A percentile compares a stretch with the other conserved stretches of the same genome.
Conservation (phyloP, 2,888 invertebrate species). For the Globia sparganii region DNA sequence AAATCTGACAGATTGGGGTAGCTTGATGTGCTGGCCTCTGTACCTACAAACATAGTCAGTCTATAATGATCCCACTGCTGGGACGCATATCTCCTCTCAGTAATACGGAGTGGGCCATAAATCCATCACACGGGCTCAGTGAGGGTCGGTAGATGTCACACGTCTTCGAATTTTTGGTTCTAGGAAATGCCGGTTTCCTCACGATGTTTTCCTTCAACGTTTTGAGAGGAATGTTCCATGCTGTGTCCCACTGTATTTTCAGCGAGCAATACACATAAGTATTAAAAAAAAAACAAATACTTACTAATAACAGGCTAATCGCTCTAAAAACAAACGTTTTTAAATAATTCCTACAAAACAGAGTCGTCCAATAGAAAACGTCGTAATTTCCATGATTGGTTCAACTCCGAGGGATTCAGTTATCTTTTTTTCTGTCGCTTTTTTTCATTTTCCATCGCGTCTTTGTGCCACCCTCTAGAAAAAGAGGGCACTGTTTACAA, state of each 20-base stretch:
- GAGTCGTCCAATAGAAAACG: slow-evolving; percentile 67
- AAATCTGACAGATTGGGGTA: no score
- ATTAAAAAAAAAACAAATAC: neutral
- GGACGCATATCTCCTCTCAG: no score
- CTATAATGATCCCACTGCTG: no score
- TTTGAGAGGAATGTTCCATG: neutral
- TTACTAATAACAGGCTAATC: slow-evolving; percentile 12
- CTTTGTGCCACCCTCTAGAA: slow-evolving; percentile 87
- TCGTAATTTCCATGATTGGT: slow-evolving; percentile 88
- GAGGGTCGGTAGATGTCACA: no score
- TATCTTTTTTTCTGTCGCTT: slow-evolving; percentile 84
- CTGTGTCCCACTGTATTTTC: neutral
- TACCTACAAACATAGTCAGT: no score
- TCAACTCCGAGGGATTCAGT: slow-evolving; percentile 78
- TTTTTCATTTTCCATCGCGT: slow-evolving; percentile 84
- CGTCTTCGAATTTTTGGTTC: no score
- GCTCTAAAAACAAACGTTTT: slow-evolving; percentile 39
- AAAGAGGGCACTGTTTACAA: slow-evolving; percentile 80
- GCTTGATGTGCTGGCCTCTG: no score
- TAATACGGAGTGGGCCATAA: no score
- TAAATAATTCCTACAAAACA: slow-evolving; percentile 58
- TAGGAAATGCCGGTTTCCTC: no score
- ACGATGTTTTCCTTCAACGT: no score
- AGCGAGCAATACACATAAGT: neutral
- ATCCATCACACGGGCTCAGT: no score